Evolutionary conservation across 2,113 vertebrate species (phyloP).

Genomic region (Orthonyx spaldingii): DNA sequence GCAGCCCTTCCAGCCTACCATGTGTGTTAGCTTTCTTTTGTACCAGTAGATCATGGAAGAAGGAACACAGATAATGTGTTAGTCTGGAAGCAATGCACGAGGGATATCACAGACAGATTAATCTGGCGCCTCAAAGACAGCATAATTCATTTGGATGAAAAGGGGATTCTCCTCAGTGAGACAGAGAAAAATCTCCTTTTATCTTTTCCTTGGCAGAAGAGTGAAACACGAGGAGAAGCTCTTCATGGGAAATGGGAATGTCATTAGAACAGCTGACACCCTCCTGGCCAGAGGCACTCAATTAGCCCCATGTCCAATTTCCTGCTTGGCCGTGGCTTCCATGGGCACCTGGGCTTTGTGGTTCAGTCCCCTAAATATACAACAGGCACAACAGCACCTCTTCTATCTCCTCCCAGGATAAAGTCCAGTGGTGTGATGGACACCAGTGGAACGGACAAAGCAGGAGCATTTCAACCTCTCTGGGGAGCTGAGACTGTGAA

Average conservation of each 20-base stretch:
- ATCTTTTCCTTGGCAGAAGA: slow-evolving; percentile 2
- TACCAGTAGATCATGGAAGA: background rate
- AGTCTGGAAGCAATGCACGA: background rate
- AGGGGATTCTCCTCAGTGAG: slow-evolving; percentile 2
- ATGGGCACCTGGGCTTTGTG: background rate
- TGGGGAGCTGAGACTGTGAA: background rate
- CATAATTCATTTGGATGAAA: slow-evolving; percentile 43
- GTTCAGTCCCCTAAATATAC: background rate
- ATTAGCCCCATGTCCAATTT: background rate
- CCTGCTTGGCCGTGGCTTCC: background rate
- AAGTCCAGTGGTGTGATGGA: background rate
- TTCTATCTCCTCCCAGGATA: background rate
- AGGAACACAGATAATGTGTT: background rate
- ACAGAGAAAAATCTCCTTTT: slow-evolving; percentile 24
- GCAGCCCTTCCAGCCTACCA: background rate
- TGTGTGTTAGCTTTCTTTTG: background rate
- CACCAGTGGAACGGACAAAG: background rate
- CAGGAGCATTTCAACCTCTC: background rate
- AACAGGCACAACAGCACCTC: background rate
- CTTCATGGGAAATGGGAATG: background rate
- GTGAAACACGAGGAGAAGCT: background rate
- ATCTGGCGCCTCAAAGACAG: slow-evolving; percentile 43
- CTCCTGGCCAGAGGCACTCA: background rate
- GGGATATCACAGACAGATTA: slow-evolving; percentile 38
- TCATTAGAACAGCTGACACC: background rate